Evolutionary conservation across 2,888 invertebrate species (phyloP).

Genomic region (Selenia dentaria): DNA sequence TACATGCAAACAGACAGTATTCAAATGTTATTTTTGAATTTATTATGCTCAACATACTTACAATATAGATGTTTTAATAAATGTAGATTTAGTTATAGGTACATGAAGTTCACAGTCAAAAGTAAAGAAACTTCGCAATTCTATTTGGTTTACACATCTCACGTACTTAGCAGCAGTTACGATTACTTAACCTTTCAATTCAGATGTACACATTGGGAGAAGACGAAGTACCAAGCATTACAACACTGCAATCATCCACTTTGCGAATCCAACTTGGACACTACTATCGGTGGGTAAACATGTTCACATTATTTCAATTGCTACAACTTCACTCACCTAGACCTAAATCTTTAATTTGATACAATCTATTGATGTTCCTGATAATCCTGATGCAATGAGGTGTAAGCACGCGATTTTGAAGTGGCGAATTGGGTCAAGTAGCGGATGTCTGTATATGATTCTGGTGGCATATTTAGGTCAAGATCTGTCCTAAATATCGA

Average conservation of each 20-base stretch:
- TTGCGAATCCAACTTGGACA: constrained; percentile 72
- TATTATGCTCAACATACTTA: too few relatives aligned
- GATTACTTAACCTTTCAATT: constrained; percentile 13
- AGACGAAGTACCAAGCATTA: constrained; percentile 89
- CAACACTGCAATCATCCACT: constrained; percentile 86
- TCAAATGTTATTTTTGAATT: too few relatives aligned
- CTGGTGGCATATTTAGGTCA: constrained; percentile 20
- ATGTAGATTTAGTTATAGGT: too few relatives aligned
- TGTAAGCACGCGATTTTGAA: constrained; percentile 29
- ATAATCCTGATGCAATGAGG: constrained; percentile 24
- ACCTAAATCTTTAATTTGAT: constrained; percentile 27
- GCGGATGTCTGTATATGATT: constrained; percentile 22
- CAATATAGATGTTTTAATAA: too few relatives aligned
- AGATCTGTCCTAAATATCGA: constrained; percentile 16
- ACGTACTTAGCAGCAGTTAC: too few relatives aligned
- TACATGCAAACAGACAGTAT: too few relatives aligned
- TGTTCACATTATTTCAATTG: constrained; percentile 4
- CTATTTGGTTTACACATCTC: too few relatives aligned
- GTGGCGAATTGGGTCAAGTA: constrained; percentile 33
- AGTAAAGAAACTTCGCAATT: too few relatives aligned
- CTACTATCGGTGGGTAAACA: constrained; percentile 51
- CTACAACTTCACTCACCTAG: constrained; percentile 23
- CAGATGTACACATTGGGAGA: constrained; percentile 87
- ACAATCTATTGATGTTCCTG: constrained; percentile 20
- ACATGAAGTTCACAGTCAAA: too few relatives aligned